Conservation (phyloP, 2,797 vertebrate genomes). For the Cephalopachus bancanus region DNA sequence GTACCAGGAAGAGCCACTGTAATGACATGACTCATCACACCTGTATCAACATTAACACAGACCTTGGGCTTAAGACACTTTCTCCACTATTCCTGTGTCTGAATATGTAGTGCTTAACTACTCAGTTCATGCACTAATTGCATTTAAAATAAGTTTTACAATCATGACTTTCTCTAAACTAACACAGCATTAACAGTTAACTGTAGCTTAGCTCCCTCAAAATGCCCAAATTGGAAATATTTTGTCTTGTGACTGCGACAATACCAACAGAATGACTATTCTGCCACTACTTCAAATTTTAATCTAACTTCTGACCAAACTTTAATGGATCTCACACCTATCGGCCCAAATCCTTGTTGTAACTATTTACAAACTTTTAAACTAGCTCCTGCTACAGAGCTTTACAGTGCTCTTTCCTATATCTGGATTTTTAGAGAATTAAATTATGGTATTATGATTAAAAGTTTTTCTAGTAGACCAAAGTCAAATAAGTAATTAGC, state of each 20-base stretch:
- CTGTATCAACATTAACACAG: not conserved
- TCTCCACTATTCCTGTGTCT: not conserved
- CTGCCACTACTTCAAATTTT: not conserved
- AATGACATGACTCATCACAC: not conserved
- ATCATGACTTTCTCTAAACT: conserved; percentile 32
- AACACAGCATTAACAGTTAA: not conserved
- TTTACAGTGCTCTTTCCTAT: not conserved
- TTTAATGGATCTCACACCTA: not conserved
- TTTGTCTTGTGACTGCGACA: conserved; percentile 13
- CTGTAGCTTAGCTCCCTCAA: conserved; percentile 32
- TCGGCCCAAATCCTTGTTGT: not conserved
- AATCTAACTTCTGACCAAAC: not conserved
- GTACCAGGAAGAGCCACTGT: not conserved
- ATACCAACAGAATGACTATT: conserved; percentile 10
- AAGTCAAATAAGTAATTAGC: not conserved
- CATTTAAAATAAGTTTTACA: conserved; percentile 34
- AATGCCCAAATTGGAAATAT: not conserved
- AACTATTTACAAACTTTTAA: not conserved
- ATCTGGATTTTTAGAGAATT: not conserved
- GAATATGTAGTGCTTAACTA: conserved; percentile 32
- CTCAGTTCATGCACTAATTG: conserved; percentile 47
- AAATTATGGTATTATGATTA: not conserved
- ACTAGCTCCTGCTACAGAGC: not conserved
- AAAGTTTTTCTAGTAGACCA: not conserved
- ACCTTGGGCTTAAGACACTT: not conserved